Conservation (phyloP, 2,888 invertebrate genomes). For the Camponotus fellah region DNA sequence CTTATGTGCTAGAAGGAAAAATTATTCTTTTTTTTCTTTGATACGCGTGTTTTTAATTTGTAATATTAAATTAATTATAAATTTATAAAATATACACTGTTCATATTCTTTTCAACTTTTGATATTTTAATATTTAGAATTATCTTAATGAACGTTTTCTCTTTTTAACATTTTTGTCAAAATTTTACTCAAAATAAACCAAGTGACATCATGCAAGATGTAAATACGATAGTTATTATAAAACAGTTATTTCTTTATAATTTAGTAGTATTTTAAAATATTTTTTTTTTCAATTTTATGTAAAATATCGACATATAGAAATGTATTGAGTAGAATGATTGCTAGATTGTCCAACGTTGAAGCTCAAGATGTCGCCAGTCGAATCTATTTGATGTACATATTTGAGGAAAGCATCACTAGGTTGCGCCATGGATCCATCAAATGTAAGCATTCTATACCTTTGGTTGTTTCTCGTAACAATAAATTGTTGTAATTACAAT, state of each 20-base stretch:
- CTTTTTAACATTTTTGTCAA: not conserved
- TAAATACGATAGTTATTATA: not conserved
- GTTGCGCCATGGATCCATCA: slow-evolving; percentile 61
- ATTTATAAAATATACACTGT: not conserved
- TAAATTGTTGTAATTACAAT: slow-evolving; percentile 84
- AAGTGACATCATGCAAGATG: not conserved
- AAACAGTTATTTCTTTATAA: not conserved
- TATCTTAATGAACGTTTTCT: not conserved
- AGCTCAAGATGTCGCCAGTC: slow-evolving; percentile 37
- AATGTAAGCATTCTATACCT: slow-evolving; percentile 16
- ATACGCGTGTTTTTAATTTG: not conserved
- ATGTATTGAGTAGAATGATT: not conserved
- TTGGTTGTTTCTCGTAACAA: slow-evolving; percentile 72
- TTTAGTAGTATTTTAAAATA: slow-evolving; percentile 1
- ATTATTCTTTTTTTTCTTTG: not conserved
- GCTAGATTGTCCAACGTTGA: not conserved
- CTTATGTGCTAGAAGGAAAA: not conserved
- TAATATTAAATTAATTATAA: not conserved
- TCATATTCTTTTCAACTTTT: not conserved
- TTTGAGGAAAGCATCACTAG: slow-evolving; percentile 43
- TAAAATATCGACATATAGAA: slow-evolving; percentile 20
- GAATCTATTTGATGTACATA: not conserved
- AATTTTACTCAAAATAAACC: not conserved
- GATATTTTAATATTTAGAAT: not conserved
- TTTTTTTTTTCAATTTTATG: not conserved